Base-by-base conservation (phyloP, 2,797 vertebrate genomes). In the Neomorphus geoffroyi region DNA sequence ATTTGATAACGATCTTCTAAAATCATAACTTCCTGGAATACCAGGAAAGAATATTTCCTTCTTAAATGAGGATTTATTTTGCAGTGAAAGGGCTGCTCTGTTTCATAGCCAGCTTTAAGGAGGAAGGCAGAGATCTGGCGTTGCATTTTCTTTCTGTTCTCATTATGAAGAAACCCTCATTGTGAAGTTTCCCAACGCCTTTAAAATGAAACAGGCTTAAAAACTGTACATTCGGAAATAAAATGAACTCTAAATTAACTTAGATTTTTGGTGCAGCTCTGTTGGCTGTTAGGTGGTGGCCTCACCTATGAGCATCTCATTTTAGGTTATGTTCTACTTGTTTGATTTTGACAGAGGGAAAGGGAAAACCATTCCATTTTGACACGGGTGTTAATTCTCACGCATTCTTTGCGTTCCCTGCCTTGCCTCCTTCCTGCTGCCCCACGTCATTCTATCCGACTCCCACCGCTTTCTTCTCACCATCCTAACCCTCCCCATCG, bases 391-490 rank as follows among this genome's bases (percentile, higher is more conserved):
- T 60, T 73, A 94, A 69, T 23, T 32, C 3, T 27, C 75, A 11
- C n/a, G 28, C 43, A 84, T 50, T 57, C 71, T 58, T 51, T 78
- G 69, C 94, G 33, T 90, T 85, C 39, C 93, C 94, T 80, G 74
- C 94, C 88, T 54, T 58, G 45, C 81, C 70, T 90, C 43, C 14
- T 57, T 54, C 33, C 80, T 75, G 13, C 53, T 69, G 4, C 30
- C 32, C 69, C 61, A 5, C 9, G 8, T 22, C 75, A 66, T 35
- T 74, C 74, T 65, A 21, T 56, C 21, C 11, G 11, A 65, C 43
- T 67, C 61, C 79, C 70, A 46, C 30, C 28, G 1, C 35, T 23
- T n/a, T 27, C 21, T 39, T 33, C 60, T 61, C 9, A 1, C 58
- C 27, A 22, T 9, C 41, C 75, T 54, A 19, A 48, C 27, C 65